Conservation (phyloP, 2,113 vertebrate genomes). For the Zosterops hypoxanthus region DNA sequence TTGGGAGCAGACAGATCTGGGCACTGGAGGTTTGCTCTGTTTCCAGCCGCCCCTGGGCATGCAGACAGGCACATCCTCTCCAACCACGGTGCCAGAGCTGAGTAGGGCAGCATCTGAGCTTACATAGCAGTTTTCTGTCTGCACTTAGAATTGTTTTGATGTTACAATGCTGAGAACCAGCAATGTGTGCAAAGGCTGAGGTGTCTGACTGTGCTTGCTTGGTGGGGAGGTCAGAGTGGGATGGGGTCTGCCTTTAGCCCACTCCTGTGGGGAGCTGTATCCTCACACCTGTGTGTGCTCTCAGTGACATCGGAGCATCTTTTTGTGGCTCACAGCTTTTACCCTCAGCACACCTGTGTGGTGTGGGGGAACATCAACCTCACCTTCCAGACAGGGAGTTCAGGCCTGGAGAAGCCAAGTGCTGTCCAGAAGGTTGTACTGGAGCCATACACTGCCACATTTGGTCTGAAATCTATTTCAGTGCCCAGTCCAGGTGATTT, state of each 20-base stretch:
- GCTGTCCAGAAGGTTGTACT: background rate
- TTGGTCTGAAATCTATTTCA: background rate
- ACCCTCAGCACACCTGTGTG: background rate
- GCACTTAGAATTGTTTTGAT: background rate
- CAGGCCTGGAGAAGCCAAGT: background rate
- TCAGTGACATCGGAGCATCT: background rate
- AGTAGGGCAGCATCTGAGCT: background rate
- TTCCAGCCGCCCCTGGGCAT: background rate
- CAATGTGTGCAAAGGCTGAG: background rate
- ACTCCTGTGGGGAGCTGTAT: background rate
- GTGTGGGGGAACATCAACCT: background rate
- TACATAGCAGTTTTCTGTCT: background rate
- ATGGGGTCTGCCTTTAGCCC: background rate
- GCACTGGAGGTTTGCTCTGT: background rate
- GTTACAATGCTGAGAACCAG: background rate
- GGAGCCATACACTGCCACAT: background rate
- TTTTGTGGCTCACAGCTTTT: background rate
- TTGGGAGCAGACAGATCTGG: constrained; percentile 15
- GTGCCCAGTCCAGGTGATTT: background rate
- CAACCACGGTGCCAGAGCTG: background rate
- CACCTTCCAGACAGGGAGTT: accelerated
- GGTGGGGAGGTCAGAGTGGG: background rate
- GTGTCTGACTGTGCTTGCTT: background rate
- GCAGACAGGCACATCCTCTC: background rate
- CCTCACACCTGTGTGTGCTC: background rate